A percentile compares a stretch with the other conserved stretches of the same genome.
phyloP scores from a whole-genome alignment of 2,797 vertebrate species.

The Tauraco hartlaubi region DNA sequence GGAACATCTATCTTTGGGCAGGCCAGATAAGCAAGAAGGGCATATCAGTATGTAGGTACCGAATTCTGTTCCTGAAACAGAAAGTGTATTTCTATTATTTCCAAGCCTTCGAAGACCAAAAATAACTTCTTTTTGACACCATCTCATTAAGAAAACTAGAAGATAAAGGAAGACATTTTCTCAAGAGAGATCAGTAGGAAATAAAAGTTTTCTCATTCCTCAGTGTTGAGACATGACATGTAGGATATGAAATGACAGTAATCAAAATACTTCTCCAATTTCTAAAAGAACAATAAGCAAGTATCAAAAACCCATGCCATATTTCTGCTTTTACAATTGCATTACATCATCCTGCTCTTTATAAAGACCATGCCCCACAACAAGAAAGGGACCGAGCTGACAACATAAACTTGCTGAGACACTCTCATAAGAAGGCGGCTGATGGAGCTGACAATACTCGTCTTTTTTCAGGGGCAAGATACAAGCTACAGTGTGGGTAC shows the following conservation, averaged over 20 bases:
- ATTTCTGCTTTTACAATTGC: background rate
- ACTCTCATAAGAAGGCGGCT: background rate
- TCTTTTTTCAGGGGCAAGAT: background rate
- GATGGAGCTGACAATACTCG: background rate
- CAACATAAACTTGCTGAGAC: background rate
- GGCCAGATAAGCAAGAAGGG: background rate
- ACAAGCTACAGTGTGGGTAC: background rate
- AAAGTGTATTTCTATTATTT: background rate
- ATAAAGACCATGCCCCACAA: background rate
- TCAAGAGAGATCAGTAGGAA: background rate
- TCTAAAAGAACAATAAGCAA: background rate
- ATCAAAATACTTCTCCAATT: background rate
- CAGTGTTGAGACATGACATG: background rate
- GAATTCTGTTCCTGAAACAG: background rate
- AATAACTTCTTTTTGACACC: background rate
- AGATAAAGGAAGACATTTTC: background rate
- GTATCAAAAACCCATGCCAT: background rate
- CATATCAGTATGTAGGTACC: background rate
- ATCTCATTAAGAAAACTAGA: background rate
- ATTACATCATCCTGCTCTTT: background rate
- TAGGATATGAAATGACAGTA: background rate
- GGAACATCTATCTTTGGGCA: background rate
- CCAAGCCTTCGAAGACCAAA: background rate
- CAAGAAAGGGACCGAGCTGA: background rate
- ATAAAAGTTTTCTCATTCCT: background rate